These are phyloP conservation scores for Cettia cetti DNA, from an alignment of 2,113 vertebrate species.

Conservation along the genomic window DNA sequence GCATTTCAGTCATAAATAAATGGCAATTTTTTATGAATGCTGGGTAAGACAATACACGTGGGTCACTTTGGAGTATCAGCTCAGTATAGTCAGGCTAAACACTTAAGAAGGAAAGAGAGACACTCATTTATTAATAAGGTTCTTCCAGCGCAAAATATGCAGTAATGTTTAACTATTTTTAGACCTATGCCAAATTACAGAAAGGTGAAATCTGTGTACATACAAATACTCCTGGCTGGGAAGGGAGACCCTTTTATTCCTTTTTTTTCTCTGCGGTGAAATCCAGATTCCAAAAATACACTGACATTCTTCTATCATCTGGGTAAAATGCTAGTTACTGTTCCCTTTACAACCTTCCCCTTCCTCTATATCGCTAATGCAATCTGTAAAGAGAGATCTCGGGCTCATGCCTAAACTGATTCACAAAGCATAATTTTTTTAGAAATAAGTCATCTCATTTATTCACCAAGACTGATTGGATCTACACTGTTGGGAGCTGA, in stretches of 20 bases:
- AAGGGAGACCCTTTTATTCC: background rate
- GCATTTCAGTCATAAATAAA: background rate
- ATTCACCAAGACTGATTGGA: conserved; percentile 14
- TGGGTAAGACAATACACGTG: background rate
- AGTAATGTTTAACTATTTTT: background rate
- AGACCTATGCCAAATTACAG: background rate
- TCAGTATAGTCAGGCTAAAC: background rate
- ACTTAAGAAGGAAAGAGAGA: background rate
- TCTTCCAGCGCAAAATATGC: background rate
- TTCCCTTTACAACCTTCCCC: background rate
- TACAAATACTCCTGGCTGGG: background rate
- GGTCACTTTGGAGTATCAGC: background rate
- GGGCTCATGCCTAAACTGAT: conserved; percentile 7
- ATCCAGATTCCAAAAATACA: background rate
- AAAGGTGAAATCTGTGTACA: background rate
- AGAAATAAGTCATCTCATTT: conserved; percentile 17
- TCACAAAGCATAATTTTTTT: background rate
- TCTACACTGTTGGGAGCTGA: conserved; percentile 28
- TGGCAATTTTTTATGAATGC: background rate
- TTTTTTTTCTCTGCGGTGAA: background rate
- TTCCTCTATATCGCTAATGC: background rate
- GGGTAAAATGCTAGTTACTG: background rate
- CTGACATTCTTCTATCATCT: background rate
- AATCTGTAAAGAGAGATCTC: background rate
- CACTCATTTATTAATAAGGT: background rate